These are phyloP conservation scores for silkworm (Bombyx mori) DNA, from an alignment of 1,140 invertebrate species.

Conservation along the genomic window DNA sequence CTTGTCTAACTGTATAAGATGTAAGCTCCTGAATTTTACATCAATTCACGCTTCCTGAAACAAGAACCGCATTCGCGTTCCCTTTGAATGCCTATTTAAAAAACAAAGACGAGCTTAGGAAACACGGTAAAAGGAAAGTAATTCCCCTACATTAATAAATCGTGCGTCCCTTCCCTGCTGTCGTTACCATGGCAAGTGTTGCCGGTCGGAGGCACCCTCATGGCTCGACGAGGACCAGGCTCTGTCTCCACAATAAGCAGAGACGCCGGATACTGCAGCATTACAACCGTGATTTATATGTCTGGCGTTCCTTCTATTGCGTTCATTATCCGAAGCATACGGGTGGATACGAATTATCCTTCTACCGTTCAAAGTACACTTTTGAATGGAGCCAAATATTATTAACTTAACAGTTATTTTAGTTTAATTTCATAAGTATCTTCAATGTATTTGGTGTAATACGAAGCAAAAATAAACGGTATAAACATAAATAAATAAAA, in stretches of 20 bases:
- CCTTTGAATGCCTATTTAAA: no score
- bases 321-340: slow-evolving; percentile 48
- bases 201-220: slow-evolving; percentile 2
- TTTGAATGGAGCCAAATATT: background rate
- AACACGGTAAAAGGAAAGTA: slow-evolving; percentile 23
- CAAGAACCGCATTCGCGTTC: no score
- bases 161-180: slow-evolving; percentile 27
- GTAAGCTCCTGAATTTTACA: no score
- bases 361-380: background rate
- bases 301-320: slow-evolving; percentile 46
- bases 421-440: no score
- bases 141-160: slow-evolving; percentile 50
- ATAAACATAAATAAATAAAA: no score
- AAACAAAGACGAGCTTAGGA: background rate
- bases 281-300: slow-evolving; percentile 63
- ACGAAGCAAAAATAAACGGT: no score
- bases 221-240: slow-evolving; percentile 15
- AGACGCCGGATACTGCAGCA: slow-evolving; percentile 57
- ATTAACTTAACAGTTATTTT: no score
- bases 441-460: no score
- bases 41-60: no score
- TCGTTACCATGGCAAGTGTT: slow-evolving; percentile 18
- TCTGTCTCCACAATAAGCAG: slow-evolving; percentile 28
- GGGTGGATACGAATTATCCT: slow-evolving; percentile 20
- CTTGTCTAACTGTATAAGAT: no score